A percentile compares a stretch with the other conserved stretches of the same genome.
These are phyloP conservation scores for Protobothrops flavoviridis DNA, from an alignment of 2,113 vertebrate genomes.

Conservation along the genomic window DNA sequence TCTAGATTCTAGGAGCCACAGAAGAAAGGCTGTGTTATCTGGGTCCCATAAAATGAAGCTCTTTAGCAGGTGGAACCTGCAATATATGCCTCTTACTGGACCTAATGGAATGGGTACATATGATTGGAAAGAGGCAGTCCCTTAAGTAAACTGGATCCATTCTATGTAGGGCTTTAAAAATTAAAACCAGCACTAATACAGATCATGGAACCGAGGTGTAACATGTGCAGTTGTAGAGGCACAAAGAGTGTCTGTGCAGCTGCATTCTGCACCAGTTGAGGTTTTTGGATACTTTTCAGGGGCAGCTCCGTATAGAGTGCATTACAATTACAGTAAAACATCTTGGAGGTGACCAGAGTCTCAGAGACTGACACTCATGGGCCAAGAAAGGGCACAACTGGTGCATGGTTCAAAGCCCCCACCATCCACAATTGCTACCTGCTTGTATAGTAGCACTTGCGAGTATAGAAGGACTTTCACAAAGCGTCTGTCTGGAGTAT, in stretches of 20 bases:
- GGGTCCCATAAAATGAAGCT: background rate
- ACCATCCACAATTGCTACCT: too few relatives aligned
- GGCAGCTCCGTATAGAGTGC: background rate
- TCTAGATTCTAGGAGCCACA: background rate
- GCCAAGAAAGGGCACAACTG: background rate
- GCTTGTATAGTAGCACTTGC: too few relatives aligned
- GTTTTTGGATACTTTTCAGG: background rate
- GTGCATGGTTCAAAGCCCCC: too few relatives aligned
- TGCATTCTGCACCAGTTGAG: background rate
- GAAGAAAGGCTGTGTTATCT: background rate
- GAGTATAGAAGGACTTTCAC: too few relatives aligned
- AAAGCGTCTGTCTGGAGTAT: too few relatives aligned
- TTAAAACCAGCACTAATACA: background rate
- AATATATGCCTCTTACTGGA: background rate
- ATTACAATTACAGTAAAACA: background rate
- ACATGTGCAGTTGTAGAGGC: background rate
- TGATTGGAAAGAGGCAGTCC: background rate
- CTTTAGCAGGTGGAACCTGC: background rate
- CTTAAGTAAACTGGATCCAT: background rate
- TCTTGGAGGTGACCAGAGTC: background rate
- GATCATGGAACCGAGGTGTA: background rate
- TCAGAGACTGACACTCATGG: background rate
- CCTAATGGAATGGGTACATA: background rate
- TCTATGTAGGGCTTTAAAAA: background rate
- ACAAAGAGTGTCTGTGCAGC: background rate